These are phyloP conservation scores for Cercopithecus mitis DNA, from an alignment of 2,797 vertebrate species.

Conservation along the genomic window DNA sequence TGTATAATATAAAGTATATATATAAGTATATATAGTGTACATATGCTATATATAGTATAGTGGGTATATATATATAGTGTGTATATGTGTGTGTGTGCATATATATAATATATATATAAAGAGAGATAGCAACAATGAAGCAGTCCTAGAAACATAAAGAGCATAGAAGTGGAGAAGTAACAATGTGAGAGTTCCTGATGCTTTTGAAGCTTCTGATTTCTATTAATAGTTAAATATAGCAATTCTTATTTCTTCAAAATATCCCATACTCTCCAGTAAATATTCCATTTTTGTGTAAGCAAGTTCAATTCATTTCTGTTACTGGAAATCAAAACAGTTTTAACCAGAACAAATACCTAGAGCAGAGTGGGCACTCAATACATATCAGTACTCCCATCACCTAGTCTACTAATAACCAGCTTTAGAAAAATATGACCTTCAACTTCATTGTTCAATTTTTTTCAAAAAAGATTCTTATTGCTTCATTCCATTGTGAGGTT, in stretches of 20 bases:
- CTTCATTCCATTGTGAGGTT: neutral
- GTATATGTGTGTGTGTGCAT: no score
- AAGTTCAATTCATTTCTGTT: neutral
- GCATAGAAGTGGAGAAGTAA: neutral
- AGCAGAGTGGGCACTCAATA: no score
- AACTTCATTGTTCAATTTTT: neutral
- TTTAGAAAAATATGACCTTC: neutral
- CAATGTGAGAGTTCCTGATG: neutral
- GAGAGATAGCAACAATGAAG: neutral
- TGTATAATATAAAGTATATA: no score
- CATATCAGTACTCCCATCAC: neutral
- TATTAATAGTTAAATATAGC: neutral
- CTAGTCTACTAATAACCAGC: neutral
- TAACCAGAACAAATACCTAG: neutral
- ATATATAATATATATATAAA: no score
- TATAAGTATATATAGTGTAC: no score
- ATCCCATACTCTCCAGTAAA: neutral
- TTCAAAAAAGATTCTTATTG: neutral
- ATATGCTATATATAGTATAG: no score
- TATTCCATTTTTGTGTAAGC: neutral
- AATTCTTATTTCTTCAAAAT: neutral
- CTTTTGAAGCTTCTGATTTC: neutral
- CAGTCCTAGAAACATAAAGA: neutral
- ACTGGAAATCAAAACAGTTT: neutral
- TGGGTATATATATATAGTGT: no score